Conservation (phyloP, 2,888 invertebrate species). For the Autographa gamma region DNA sequence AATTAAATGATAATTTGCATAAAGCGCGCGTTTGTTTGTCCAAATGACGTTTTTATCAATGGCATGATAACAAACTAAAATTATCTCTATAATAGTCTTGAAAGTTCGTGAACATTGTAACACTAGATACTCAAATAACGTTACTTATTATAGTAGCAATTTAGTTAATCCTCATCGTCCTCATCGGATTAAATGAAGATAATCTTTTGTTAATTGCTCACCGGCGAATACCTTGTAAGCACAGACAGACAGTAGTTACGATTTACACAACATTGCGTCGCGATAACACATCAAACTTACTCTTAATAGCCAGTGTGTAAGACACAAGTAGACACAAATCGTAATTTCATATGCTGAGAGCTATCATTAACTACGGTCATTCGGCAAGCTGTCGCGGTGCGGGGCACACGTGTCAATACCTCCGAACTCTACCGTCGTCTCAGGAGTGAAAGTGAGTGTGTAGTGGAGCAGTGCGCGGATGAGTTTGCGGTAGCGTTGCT, state of each 20-base stretch:
- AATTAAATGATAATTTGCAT: background rate
- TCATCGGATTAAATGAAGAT: conserved; percentile 3
- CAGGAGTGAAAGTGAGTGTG: conserved; percentile 65
- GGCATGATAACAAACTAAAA: background rate
- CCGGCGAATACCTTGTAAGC: conserved; percentile 17
- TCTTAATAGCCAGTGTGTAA: conserved; percentile 50
- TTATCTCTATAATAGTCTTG: background rate
- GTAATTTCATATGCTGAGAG: conserved; percentile 59
- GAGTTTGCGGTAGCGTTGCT: conserved; percentile 79
- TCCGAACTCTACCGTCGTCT: conserved; percentile 47
- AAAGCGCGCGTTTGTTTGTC: background rate
- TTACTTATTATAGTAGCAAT: background rate
- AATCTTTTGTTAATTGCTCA: background rate
- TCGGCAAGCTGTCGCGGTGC: conserved; percentile 68
- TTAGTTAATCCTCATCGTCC: background rate
- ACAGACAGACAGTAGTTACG: conserved; percentile 51
- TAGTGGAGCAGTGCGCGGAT: conserved; percentile 70
- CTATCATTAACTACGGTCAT: conserved; percentile 68
- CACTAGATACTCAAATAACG: background rate
- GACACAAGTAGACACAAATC: conserved; percentile 51
- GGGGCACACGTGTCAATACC: conserved; percentile 68
- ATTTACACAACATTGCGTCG: conserved; percentile 31
- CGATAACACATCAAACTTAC: conserved; percentile 52
- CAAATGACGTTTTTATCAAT: background rate
- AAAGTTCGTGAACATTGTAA: background rate